phyloP scores from a whole-genome alignment of 2,888 invertebrate species.

The Dimorphilus gyrociliatus region DNA sequence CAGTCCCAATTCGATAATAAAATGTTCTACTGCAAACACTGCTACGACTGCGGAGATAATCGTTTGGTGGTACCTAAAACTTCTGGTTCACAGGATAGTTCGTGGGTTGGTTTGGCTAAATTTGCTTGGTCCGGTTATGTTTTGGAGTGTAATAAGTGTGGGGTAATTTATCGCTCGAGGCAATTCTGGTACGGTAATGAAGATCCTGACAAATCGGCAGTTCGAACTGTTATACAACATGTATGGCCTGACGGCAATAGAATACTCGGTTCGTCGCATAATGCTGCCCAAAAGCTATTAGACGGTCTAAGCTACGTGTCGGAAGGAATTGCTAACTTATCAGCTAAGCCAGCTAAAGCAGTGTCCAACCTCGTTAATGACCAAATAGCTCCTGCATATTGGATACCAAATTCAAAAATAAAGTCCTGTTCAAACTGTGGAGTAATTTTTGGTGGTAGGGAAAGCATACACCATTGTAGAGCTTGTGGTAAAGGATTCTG shows the following conservation, averaged over 20 bases:
- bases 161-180: conserved; percentile 54
- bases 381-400: conserved; percentile 59
- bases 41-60: conserved; percentile 47
- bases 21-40: conserved; percentile 40
- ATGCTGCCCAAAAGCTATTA: conserved; percentile 49
- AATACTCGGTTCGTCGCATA: conserved; percentile 39
- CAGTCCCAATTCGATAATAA: conserved; percentile 56
- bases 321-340: conserved; percentile 48
- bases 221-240: conserved; percentile 50
- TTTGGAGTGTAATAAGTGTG: conserved; percentile 57
- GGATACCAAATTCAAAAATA: conserved; percentile 60
- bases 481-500: conserved; percentile 66
- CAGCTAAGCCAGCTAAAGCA: conserved; percentile 53
- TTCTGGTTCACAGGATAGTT: conserved; percentile 40
- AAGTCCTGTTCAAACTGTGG: conserved; percentile 54
- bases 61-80: conserved; percentile 46
- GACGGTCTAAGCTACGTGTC: conserved; percentile 50
- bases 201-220: conserved; percentile 51
- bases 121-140: conserved; percentile 63
- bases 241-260: conserved; percentile 45
- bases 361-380: conserved; percentile 58
- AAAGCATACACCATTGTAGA: conserved; percentile 48
- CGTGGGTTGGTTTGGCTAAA: conserved; percentile 53
- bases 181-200: conserved; percentile 67
- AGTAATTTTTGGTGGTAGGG: conserved; percentile 14